These are phyloP conservation scores for Agrotis puta DNA, from an alignment of 2,888 invertebrate species.

Conservation along the genomic window DNA sequence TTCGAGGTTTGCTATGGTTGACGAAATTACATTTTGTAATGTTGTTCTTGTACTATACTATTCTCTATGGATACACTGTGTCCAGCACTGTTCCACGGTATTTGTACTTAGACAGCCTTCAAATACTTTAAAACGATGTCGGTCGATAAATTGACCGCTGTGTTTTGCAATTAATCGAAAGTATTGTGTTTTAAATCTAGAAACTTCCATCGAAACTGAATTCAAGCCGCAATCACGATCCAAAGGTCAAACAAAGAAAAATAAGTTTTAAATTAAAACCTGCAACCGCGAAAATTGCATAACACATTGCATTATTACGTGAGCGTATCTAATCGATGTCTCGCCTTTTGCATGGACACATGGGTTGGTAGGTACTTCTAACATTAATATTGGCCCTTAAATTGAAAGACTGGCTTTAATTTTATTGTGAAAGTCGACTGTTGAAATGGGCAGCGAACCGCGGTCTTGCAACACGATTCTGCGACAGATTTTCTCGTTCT, in stretches of 20 bases:
- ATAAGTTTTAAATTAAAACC: conserved; percentile 20
- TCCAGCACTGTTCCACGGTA: too few relatives aligned
- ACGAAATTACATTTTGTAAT: conserved; percentile 31
- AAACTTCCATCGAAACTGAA: conserved; percentile 5
- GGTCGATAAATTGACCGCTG: neutral
- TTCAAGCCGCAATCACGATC: neutral
- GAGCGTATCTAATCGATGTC: conserved; percentile 45
- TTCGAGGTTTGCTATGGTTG: conserved; percentile 26
- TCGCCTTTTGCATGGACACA: conserved; percentile 31
- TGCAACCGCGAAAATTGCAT: conserved; percentile 32
- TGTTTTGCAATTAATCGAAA: neutral
- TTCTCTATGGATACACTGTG: too few relatives aligned
- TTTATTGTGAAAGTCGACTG: conserved; percentile 61
- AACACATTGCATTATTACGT: conserved; percentile 43
- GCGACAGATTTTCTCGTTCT: conserved; percentile 36
- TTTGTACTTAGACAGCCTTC: too few relatives aligned
- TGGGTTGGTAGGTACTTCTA: conserved; percentile 11
- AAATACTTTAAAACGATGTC: neutral
- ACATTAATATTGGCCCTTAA: conserved; percentile 57
- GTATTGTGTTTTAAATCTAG: conserved; percentile 1
- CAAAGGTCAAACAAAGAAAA: conserved; percentile 30
- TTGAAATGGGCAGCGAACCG: conserved; percentile 59
- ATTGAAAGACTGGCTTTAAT: conserved; percentile 27
- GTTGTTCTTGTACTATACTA: conserved; percentile 3
- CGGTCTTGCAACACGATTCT: conserved; percentile 45